phyloP scores from a whole-genome alignment of 2,797 vertebrate species.

The Melanotaenia nigrans region DNA sequence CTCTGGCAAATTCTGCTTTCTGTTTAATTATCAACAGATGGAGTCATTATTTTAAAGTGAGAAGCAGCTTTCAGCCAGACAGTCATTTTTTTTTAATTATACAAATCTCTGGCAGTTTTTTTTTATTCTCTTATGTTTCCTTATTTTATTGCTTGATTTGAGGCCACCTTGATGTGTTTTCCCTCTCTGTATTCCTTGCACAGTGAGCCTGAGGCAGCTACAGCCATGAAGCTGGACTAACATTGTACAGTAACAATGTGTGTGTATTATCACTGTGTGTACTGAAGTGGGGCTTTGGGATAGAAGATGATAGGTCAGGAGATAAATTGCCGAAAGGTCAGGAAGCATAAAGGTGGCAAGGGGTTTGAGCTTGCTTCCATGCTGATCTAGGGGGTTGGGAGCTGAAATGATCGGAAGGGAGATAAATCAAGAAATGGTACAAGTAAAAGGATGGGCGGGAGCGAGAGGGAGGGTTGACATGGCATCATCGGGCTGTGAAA shows the following conservation, averaged over 20 bases:
- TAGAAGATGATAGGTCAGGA: slow-evolving; percentile 22
- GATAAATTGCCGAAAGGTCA: slow-evolving; percentile 43
- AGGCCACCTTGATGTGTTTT: slow-evolving; percentile 6
- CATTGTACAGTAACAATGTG: slow-evolving; percentile 14
- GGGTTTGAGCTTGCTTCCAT: slow-evolving; percentile 4
- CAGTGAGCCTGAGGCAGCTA: slow-evolving; percentile 31
- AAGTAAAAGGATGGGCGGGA: slow-evolving; percentile 27
- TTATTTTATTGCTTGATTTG: slow-evolving; percentile 22
- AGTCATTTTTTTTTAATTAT: slow-evolving; percentile 18
- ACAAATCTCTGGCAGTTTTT: background rate
- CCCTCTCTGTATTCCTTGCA: slow-evolving; percentile 16
- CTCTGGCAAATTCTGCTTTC: slow-evolving; percentile 28
- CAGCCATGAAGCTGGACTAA: background rate
- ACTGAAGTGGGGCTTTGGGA: slow-evolving; percentile 2
- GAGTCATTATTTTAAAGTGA: slow-evolving; percentile 36
- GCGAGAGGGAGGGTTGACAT: slow-evolving; percentile 17
- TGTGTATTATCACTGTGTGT: slow-evolving; percentile 1
- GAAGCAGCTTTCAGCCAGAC: slow-evolving; percentile 3
- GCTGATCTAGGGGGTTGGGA: slow-evolving; percentile 36
- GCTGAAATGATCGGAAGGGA: slow-evolving; percentile 18
- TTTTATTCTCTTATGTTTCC: slow-evolving; percentile 1
- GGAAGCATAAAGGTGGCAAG: background rate
- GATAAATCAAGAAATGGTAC: slow-evolving; percentile 54
- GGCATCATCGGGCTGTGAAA: slow-evolving; percentile 40
- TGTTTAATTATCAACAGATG: slow-evolving; percentile 57